Percentiles rank a stretch among this genome's conserved stretches.
phyloP scores from a whole-genome alignment of 2,888 invertebrate genomes.

The Brenthis hecate region DNA sequence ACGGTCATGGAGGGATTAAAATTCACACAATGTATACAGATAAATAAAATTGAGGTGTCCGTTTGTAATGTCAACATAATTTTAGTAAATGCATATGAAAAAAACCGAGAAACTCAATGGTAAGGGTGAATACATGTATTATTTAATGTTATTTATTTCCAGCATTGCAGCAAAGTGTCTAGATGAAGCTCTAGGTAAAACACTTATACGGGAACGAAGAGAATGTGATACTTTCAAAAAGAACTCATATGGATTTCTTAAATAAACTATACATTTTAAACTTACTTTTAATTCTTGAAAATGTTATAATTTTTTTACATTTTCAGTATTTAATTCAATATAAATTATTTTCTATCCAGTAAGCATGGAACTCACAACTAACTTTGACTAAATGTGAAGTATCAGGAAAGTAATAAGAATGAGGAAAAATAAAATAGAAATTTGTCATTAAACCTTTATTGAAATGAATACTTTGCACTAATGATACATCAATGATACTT shows the following conservation, averaged over 20 bases:
- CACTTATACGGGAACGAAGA: slow-evolving; percentile 82
- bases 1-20: no score
- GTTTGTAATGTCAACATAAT: no score
- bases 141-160: slow-evolving; percentile 45
- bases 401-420: no score
- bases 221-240: slow-evolving; percentile 65
- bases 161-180: slow-evolving; percentile 84
- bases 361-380: no score
- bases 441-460: slow-evolving; percentile 41
- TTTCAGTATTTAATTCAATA: background rate
- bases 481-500: slow-evolving; percentile 7
- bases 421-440: slow-evolving; percentile 26
- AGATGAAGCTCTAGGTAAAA: slow-evolving; percentile 85
- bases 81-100: no score
- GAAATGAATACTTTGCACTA: background rate
- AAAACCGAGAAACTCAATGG: no score
- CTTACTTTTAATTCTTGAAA: background rate
- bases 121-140: background rate
- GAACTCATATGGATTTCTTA: slow-evolving; percentile 81
- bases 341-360: no score
- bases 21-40: no score
- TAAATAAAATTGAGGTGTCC: no score
- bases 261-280: slow-evolving; percentile 55
- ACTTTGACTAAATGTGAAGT: no score
- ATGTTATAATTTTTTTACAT: background rate